Conservation (phyloP, 1,140 invertebrate species). For the Ptiloglossa arizonensis region DNA sequence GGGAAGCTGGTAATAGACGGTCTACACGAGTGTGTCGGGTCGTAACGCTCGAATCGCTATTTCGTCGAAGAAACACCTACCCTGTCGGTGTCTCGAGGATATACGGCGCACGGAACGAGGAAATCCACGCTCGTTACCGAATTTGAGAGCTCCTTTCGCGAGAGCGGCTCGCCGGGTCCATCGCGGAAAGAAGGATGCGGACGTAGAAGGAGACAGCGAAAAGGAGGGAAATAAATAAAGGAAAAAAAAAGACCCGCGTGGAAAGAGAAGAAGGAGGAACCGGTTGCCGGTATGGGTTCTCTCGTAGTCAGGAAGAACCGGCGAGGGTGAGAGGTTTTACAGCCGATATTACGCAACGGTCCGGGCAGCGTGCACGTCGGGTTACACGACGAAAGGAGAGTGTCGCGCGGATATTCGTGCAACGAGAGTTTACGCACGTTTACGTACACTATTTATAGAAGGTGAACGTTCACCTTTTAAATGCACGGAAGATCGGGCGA, state of each 20-base stretch:
- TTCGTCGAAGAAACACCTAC: too few species aligned
- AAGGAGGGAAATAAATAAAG: constrained; percentile 18
- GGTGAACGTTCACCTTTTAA: constrained; percentile 38
- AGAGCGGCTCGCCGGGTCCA: neutral
- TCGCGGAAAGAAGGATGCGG: constrained; percentile 26
- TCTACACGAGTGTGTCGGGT: too few species aligned
- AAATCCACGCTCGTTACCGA: neutral
- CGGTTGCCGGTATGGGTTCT: constrained; percentile 57
- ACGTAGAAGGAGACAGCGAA: constrained; percentile 5
- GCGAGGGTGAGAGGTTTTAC: constrained; percentile 63
- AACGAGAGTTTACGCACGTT: constrained; percentile 45
- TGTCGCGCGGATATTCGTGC: constrained; percentile 50
- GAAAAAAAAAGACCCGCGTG: neutral
- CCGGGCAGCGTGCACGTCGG: constrained; percentile 22
- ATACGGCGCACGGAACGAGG: neutral
- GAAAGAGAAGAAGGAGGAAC: constrained; percentile 46
- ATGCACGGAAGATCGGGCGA: neutral
- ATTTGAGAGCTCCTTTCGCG: constrained; percentile 17
- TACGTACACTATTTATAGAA: constrained; percentile 56
- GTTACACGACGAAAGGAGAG: constrained; percentile 50
- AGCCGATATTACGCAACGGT: constrained; percentile 56
- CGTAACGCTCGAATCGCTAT: too few species aligned
- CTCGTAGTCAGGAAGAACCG: constrained; percentile 59
- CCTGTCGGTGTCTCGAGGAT: constrained; percentile 4
- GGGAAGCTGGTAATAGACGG: too few species aligned